A percentile compares a stretch with the other conserved stretches of the same genome.
These are phyloP conservation scores for Rhinogobio ventralis DNA, from an alignment of 2,797 vertebrate species.

Conservation along the genomic window DNA sequence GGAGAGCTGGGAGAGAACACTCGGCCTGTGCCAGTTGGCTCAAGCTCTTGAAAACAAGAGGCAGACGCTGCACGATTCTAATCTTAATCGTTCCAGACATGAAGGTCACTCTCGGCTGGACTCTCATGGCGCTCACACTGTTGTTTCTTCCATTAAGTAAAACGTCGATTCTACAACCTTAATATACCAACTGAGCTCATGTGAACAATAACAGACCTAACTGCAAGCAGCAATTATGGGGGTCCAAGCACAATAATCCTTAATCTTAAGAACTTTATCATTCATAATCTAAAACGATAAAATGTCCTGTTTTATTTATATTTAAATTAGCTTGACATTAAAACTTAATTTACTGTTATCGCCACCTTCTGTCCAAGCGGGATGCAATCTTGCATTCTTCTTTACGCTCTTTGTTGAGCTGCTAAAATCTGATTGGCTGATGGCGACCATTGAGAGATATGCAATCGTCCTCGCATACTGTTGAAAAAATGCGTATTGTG, in stretches of 20 bases:
- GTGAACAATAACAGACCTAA: slow-evolving; percentile 43
- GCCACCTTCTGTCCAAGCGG: neutral
- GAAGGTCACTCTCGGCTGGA: slow-evolving; percentile 74
- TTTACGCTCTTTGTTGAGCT: neutral
- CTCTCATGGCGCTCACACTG: slow-evolving; percentile 64
- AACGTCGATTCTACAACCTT: slow-evolving; percentile 58
- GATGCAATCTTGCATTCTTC: neutral
- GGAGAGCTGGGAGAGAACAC: slow-evolving; percentile 74
- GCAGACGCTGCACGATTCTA: slow-evolving; percentile 79
- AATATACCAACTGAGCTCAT: slow-evolving; percentile 51
- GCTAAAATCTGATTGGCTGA: neutral
- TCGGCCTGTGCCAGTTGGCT: slow-evolving; percentile 80
- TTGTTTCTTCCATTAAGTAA: slow-evolving; percentile 67
- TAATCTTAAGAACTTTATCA: neutral
- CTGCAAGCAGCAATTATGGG: neutral
- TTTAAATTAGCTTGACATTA: neutral
- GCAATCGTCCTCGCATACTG: neutral
- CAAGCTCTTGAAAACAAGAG: slow-evolving; percentile 68
- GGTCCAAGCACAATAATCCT: neutral
- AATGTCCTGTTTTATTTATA: neutral
- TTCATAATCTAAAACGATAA: neutral
- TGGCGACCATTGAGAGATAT: neutral
- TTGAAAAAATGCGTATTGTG: neutral
- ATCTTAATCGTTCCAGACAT: slow-evolving; percentile 78
- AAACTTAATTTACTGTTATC: neutral